These are phyloP conservation scores for Xestia rhomboidea DNA, from an alignment of 2,888 invertebrate genomes.

Conservation along the genomic window DNA sequence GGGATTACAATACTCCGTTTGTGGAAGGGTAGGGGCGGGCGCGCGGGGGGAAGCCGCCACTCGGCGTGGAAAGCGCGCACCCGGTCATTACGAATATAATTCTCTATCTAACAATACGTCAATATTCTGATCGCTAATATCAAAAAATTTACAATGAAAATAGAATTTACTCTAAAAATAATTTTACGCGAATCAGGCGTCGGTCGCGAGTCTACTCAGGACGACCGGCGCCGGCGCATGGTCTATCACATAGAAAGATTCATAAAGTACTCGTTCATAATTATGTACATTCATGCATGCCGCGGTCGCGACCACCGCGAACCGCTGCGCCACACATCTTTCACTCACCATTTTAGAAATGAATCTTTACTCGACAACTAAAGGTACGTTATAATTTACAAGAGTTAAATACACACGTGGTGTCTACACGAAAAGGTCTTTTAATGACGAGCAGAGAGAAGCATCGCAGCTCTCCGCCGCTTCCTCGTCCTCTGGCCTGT, in stretches of 20 bases:
- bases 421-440: conserved; percentile 95
- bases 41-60: conserved; percentile 81
- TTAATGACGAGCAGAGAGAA: conserved; percentile 95
- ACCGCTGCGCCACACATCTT: conserved; percentile 67
- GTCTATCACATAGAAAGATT: conserved; percentile 90
- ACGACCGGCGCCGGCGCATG: conserved; percentile 86
- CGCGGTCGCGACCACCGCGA: conserved; percentile 62
- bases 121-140: conserved; percentile 88
- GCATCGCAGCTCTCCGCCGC: conserved; percentile 94
- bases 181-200: conserved; percentile 83
- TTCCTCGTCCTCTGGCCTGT: conserved; percentile 93
- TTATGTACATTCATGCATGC: conserved; percentile 76
- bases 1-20: conserved; percentile 88
- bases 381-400: conserved; percentile 82
- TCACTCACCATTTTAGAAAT: conserved; percentile 76
- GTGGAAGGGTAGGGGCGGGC: conserved; percentile 83
- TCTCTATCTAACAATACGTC: conserved; percentile 89
- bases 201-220: conserved; percentile 85
- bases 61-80: conserved; percentile 86
- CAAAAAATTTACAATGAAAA: conserved; percentile 90
- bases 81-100: conserved; percentile 87
- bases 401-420: conserved; percentile 77
- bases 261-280: conserved; percentile 78
- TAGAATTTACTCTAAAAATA: conserved; percentile 90
- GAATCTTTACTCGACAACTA: conserved; percentile 83